Conservation (phyloP, 2,113 vertebrate genomes). For the Coregonus clupeaformis region DNA sequence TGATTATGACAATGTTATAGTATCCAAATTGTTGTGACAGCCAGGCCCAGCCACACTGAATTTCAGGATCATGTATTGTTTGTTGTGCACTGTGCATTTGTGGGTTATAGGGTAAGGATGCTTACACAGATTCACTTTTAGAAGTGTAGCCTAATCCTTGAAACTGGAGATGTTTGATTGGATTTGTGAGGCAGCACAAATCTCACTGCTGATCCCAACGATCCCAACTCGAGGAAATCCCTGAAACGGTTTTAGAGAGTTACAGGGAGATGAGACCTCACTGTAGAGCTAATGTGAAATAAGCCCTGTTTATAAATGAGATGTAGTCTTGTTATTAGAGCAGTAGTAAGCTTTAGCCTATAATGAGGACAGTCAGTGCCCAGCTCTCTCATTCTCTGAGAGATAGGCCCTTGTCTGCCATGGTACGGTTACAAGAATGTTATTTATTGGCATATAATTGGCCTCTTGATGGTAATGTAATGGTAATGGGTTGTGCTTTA, state of each 20-base stretch:
- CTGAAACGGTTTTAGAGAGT: not conserved
- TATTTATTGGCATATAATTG: too few species aligned
- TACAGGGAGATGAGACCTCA: not conserved
- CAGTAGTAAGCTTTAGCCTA: not conserved
- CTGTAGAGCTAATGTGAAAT: not conserved
- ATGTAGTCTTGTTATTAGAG: not conserved
- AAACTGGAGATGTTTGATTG: conserved; percentile 31
- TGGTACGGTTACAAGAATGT: too few species aligned
- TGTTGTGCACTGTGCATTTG: conserved; percentile 6
- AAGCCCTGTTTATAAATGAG: not conserved
- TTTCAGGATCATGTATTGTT: conserved; percentile 14
- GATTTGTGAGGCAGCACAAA: conserved; percentile 33
- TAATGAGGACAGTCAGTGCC: not conserved
- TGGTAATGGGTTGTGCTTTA: too few species aligned
- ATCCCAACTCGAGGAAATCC: conserved; percentile 27
- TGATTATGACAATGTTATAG: not conserved
- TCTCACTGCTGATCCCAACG: conserved; percentile 24
- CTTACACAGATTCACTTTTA: conserved; percentile 16
- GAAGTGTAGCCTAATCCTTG: conserved; percentile 26
- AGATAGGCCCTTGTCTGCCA: too few species aligned
- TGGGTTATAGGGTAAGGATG: conserved; percentile 16
- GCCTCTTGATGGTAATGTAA: too few species aligned
- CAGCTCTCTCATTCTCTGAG: not conserved
- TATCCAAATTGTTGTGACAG: not conserved
- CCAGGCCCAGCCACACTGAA: not conserved